Evolutionary conservation across 2,797 vertebrate genomes (phyloP).

Genomic region (Diceros bicornis): DNA sequence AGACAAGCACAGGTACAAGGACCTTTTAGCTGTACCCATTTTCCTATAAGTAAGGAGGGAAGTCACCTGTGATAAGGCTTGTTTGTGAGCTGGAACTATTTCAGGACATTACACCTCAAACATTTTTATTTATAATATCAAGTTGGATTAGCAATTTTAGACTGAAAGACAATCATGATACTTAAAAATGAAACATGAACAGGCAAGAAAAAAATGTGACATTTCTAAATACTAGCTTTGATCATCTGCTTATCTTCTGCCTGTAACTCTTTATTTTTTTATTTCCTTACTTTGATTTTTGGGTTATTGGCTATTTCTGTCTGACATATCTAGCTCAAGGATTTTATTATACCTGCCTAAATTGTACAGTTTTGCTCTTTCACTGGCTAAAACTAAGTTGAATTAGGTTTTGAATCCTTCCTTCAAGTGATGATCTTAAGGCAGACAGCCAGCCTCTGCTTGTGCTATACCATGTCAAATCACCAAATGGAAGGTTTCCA

Average conservation of each 20-base stretch:
- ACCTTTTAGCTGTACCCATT: background rate
- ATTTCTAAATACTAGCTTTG: background rate
- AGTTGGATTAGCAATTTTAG: slow-evolving; percentile 38
- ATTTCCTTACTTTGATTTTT: slow-evolving; percentile 37
- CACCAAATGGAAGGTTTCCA: background rate
- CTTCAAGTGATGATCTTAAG: slow-evolving; percentile 35
- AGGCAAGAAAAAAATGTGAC: background rate
- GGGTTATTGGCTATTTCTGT: slow-evolving; percentile 26
- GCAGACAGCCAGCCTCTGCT: background rate
- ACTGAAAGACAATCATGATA: background rate
- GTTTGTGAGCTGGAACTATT: slow-evolving; percentile 35
- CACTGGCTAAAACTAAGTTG: background rate
- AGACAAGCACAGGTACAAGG: background rate
- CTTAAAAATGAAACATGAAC: background rate
- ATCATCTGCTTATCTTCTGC: slow-evolving; percentile 8
- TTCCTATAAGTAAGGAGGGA: background rate
- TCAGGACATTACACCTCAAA: background rate
- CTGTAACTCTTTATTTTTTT: background rate
- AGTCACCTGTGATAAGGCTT: background rate
- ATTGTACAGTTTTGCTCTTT: slow-evolving; percentile 51
- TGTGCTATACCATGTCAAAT: background rate
- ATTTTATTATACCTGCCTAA: slow-evolving; percentile 6
- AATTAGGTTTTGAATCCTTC: slow-evolving; percentile 13
- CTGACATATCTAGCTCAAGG: background rate
- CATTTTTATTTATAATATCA: slow-evolving; percentile 36